These are phyloP conservation scores for Actinia tenebrosa DNA, from an alignment of 64 coral and sea anemone species.

Conservation along the genomic window DNA sequence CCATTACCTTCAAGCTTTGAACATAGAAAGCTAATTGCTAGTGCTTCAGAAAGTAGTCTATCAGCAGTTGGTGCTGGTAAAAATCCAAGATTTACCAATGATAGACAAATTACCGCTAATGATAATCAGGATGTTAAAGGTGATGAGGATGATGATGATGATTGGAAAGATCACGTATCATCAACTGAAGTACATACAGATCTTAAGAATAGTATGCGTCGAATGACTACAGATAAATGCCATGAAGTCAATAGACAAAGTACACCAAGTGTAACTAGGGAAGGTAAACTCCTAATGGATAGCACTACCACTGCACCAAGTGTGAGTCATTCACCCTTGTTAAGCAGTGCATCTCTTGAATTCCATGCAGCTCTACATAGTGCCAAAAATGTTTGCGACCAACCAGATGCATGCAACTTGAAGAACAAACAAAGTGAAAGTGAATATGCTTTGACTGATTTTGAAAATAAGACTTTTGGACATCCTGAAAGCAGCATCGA, in stretches of 20 bases:
- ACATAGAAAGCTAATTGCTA: background rate
- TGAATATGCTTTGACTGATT: background rate
- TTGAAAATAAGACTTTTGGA: background rate
- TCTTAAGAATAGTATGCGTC: background rate
- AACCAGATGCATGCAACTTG: background rate
- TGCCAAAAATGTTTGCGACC: background rate
- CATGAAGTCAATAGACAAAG: background rate
- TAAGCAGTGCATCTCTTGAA: background rate
- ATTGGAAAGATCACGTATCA: too few relatives aligned
- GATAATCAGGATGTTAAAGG: background rate
- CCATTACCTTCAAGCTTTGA: background rate
- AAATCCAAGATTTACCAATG: background rate
- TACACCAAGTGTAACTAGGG: background rate
- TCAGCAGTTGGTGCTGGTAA: background rate
- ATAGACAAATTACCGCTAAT: background rate
- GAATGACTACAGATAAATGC: background rate
- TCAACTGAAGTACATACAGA: background rate
- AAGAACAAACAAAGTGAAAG: background rate
- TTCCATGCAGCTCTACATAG: background rate
- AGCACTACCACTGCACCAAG: background rate
- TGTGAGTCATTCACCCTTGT: background rate
- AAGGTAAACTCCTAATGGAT: background rate
- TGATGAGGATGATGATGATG: too few relatives aligned
- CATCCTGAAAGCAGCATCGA: background rate
- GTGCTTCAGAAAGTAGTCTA: background rate